A percentile compares a stretch with the other conserved stretches of the same genome.
Evolutionary conservation across 2,797 vertebrate species (phyloP).

Genomic region (Fundulus diaphanus): DNA sequence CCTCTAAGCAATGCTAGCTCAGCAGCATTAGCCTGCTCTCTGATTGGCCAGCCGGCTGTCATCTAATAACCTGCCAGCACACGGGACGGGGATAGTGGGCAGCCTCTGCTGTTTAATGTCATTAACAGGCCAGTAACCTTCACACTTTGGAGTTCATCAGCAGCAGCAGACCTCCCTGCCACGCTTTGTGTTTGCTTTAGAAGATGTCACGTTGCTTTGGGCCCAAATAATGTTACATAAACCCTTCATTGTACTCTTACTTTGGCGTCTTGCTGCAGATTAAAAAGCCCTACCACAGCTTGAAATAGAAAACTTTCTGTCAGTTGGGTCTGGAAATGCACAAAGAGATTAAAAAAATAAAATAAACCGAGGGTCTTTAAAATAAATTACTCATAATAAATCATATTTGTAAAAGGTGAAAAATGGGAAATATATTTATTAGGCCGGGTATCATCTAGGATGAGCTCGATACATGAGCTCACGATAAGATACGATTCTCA

Average conservation of each 20-base stretch:
- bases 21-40: constrained; percentile 51
- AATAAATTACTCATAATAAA: not conserved
- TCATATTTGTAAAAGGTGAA: not conserved
- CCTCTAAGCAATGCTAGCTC: constrained; percentile 58
- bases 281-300: constrained; percentile 11
- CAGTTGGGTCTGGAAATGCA: not conserved
- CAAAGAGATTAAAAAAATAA: not conserved
- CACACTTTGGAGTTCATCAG: constrained; percentile 3
- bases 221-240: constrained; percentile 63
- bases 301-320: constrained; percentile 12
- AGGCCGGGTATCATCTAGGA: too few species aligned
- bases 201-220: constrained; percentile 46
- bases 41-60: constrained; percentile 71
- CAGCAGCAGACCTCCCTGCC: constrained; percentile 2
- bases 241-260: constrained; percentile 25
- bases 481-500: too few species aligned
- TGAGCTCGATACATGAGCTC: too few species aligned
- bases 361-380: not conserved
- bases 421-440: not conserved
- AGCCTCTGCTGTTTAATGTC: constrained; percentile 35
- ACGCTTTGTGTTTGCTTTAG: constrained; percentile 36
- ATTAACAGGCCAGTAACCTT: constrained; percentile 11
- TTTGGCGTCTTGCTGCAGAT: constrained; percentile 14
- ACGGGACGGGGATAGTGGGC: constrained; percentile 32
- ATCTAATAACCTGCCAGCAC: constrained; percentile 68